Evolutionary conservation across 2,797 vertebrate genomes (phyloP), one percentile per base, ranked within the genome.

Genomic region (Lindbergichthys nudifrons): DNA sequence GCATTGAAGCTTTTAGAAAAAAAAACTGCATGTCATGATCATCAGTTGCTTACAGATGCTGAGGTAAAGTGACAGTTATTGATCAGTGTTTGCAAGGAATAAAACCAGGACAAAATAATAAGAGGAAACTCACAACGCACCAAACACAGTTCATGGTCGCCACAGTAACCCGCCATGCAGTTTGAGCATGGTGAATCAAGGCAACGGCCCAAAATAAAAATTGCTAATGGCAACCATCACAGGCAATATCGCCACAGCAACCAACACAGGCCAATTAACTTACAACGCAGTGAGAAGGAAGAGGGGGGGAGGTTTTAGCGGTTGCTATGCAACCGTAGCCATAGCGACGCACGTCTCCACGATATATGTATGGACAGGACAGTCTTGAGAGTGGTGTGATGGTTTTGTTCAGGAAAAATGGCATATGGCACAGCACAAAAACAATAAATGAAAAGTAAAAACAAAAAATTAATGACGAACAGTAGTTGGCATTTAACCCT

Each of bases 241-340:
- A 95, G 93, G 94, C 94, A 94, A 94, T 94, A 95, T 94, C 86
- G 94, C 95, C 95, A 95, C 95, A 94, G 95, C 94, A 93, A 94
- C 92, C 94, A 93, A 93, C 94, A 95, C 94, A 95, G 94, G 91
- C 93, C 93, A 93, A 92, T 93, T 92, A 89, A 95, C 92, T 94
- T 94, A 95, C 94, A 91, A 94, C 93, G 90, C 92, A 87, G 92
- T 90, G 90, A 92, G 93, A 91, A 90, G 91, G 92, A 91, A 84
- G 32, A 36, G 89, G 88, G 89, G 80, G 94, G 87, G 94, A 93
- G 93, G 92, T 93, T 95, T 95, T 94, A 93, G 94, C 81, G 93
- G 93, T 93, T 93, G 93, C 93, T 95, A 94, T 93, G 95, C 91
- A 93, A 94, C 94, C 90, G 79, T 93, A 94, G 93, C 93, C 94